Evolutionary conservation across 2,797 vertebrate genomes (phyloP), one percentile per base, ranked within the genome.

Genomic region (Capromys pilorides): DNA sequence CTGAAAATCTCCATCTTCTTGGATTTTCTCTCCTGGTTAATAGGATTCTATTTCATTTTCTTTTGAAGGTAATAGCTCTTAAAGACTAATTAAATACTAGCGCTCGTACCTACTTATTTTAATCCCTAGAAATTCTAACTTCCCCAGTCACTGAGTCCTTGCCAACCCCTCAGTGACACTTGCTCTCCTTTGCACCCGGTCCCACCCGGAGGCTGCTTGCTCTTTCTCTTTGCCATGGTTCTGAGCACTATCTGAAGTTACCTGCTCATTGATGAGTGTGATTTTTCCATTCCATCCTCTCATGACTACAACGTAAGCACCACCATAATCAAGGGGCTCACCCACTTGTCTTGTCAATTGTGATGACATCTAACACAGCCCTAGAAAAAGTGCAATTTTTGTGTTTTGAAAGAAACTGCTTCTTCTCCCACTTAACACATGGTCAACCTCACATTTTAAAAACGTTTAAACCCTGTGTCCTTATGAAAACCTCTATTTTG

Each of bases 41-140:
- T 14, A 66, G 4, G 45, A 75, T 81, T 89, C 36, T 86, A 54
- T 94, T 94, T 91, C 28, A 36, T 75, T 96, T 95, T 80, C 3
- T 93, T 94, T 95, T 85, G 28, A 64, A 77, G 33, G 49, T 67
- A 54, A 11, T 21, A 82, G 33, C 31, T 83, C 83, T 93, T 84
- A 6, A 66, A 12, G 3, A 9, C 36, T 69, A 45, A 61, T 51
- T 89, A 84, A 88, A 36, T 67, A 26, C 5, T 49, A 69, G 39
- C 33, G 49, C n/a, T 89, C 67, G 62, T 1, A 75, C 45, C 85
- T 91, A 39, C 51, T 91, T 90, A 31, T 39, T 62, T 77, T 88
- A 78, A 66, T 89, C 39, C 62, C 33, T 78, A 19, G 54, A 85
- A 92, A 94, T 26, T 28, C 8, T 82, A 26, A 36, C 33, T 11